Conservation (phyloP, 2,888 invertebrate species). For the Falcaria lacertinaria region DNA sequence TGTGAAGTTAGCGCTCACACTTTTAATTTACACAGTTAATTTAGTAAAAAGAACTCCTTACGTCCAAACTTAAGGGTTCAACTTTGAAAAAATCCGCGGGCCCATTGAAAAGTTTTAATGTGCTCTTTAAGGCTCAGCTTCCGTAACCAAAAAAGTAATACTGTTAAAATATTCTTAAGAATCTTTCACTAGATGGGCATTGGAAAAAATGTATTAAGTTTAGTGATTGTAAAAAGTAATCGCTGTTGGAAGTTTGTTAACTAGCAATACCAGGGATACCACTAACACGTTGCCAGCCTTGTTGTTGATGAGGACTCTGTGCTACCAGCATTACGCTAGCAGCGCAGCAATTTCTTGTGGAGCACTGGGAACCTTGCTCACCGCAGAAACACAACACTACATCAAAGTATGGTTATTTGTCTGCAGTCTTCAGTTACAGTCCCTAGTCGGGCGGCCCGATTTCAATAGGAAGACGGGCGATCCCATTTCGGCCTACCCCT, state of each 20-base stretch:
- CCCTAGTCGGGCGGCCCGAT: no score
- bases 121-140: conserved; percentile 38
- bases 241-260: neutral
- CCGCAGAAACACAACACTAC: no score
- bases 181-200: neutral
- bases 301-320: no score
- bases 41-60: conserved; percentile 24
- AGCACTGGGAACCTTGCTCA: no score
- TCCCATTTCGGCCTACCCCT: no score
- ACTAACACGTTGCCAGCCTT: no score
- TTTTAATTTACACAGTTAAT: conserved; percentile 49
- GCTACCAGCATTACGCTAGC: no score
- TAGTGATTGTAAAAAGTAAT: neutral
- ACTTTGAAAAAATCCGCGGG: conserved; percentile 47
- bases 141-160: conserved; percentile 24
- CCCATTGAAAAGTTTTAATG: conserved; percentile 55
- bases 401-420: no score
- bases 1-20: conserved; percentile 17
- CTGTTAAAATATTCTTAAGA: conserved; percentile 16
- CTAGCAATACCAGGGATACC: no score
- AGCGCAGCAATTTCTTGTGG: no score
- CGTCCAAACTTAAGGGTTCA: conserved; percentile 37
- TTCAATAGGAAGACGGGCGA: no score
- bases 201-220: conserved; percentile 2
- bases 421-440: no score